Evolutionary conservation across 2,113 vertebrate species (phyloP), one percentile per base, ranked within the genome.

Genomic region (Pelvicachromis taeniatus): DNA sequence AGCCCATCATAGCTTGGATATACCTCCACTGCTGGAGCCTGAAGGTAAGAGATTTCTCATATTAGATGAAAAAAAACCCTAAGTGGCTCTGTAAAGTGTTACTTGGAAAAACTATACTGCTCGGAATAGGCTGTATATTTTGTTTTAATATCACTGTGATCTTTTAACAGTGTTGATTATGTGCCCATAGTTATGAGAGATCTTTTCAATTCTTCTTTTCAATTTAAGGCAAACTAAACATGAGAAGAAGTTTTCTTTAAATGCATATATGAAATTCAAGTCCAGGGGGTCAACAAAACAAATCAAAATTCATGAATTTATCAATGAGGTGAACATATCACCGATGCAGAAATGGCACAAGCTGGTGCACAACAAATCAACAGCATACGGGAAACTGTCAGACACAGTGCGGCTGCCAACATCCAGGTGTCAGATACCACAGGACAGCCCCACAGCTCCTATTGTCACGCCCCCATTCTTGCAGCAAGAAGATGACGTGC

Each of bases 21-120:
- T 99, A 56, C 97, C 97, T 59, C 93, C 96, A 82, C 97, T 99
- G 29, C 95, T 99, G 16, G 97, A 98, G 77, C 97, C 97, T 5
- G 97, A 98, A 96, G 98, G 98, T 99, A 88, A 80, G 26, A 7
- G 11, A 35, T 29, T 29, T 17, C 42, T 35, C 59, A 38, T 16
- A n/a, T 35, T 1, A 2, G 16, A 5, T 61, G 29, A 61, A 33
- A 17, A 14, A n/a, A 26, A 0, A 4, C 0, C 6, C 5, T 40
- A 45, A 17, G 3, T 53, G 50, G 8, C 19, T 53, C 50, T 19
- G 50, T 52, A 17, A 52, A 52, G 17, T 17, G 5, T 19, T 52
- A 19, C 50, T 52, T 19, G 19, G 50, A 52, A 14, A 50, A 50
- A 52, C 19, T 9, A 10, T 19, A n/a, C 17, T n/a, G 50, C 19